Percentiles rank a stretch among this genome's conserved stretches.
Evolutionary conservation across 2,888 invertebrate species (phyloP).

Genomic region (Drosophila austrosaltans): DNA sequence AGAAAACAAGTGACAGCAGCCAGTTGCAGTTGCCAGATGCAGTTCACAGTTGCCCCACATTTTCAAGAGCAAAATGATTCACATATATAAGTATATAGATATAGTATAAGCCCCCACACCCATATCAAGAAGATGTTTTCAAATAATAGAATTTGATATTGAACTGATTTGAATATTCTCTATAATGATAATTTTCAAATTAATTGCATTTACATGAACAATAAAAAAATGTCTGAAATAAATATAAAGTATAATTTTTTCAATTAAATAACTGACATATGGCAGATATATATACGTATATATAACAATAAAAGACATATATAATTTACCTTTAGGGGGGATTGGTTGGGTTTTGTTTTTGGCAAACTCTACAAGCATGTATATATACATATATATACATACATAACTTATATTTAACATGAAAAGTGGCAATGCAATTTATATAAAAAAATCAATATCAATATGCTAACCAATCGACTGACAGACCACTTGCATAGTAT

Average conservation of each 20-base stretch:
- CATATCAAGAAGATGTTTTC: not conserved
- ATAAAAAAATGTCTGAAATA: not conserved
- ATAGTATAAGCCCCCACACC: not conserved
- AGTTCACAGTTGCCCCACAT: conserved; percentile 32
- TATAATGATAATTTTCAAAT: no score
- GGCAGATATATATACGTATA: not conserved
- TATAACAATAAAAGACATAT: conserved; percentile 1
- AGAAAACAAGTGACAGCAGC: conserved; percentile 53
- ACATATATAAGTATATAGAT: not conserved
- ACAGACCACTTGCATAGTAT: conserved; percentile 16
- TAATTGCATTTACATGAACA: no score
- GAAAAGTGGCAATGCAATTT: not conserved
- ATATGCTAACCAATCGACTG: conserved; percentile 28
- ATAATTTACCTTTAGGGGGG: not conserved
- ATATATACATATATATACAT: no score
- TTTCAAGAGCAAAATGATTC: conserved; percentile 21
- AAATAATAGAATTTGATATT: not conserved
- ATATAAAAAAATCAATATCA: conserved; percentile 35
- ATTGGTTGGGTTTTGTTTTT: no score
- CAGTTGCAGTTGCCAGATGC: conserved; percentile 48
- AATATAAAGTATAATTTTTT: not conserved
- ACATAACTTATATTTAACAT: conserved; percentile 2
- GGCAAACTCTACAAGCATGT: no score
- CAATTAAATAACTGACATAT: not conserved
- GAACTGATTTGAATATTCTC: no score